Evolutionary conservation across 2,888 invertebrate species (phyloP).

Genomic region (Lymantria dispar): DNA sequence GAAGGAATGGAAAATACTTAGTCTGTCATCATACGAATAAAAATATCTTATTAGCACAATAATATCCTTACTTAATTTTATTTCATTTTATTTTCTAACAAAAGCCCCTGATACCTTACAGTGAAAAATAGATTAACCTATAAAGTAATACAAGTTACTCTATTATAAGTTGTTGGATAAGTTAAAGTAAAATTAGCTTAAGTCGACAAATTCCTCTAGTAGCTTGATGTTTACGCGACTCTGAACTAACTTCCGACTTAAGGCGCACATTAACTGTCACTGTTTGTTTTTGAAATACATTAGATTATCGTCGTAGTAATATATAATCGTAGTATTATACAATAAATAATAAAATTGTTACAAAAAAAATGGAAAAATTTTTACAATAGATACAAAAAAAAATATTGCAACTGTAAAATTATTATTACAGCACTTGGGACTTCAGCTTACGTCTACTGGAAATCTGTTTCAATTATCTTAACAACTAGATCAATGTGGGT

Average conservation of each 20-base stretch:
- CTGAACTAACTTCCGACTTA: constrained; percentile 44
- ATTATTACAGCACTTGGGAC: no score
- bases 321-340: no score
- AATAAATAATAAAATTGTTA: no score
- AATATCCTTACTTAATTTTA: no score
- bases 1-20: constrained; percentile 40
- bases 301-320: no score
- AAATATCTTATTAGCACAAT: no score
- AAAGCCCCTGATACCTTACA: constrained; percentile 31
- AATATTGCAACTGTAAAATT: no score
- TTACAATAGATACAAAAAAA: no score
- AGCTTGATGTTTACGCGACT: constrained; percentile 57
- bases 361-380: no score
- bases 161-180: constrained; percentile 71
- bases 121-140: constrained; percentile 56
- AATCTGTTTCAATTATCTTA: no score
- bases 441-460: no score
- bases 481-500: no score
- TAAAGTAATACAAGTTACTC: constrained; percentile 50
- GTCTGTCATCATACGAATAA: constrained; percentile 40
- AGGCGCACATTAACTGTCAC: constrained; percentile 7
- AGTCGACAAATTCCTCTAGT: constrained; percentile 61
- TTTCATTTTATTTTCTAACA: constrained; percentile 19
- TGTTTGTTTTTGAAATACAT: neutral
- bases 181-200: constrained; percentile 53